Percentiles rank a stretch among this genome's conserved stretches.
These are phyloP conservation scores for Drosophila pegasa DNA, from an alignment of 2,888 invertebrate genomes.

Conservation along the genomic window DNA sequence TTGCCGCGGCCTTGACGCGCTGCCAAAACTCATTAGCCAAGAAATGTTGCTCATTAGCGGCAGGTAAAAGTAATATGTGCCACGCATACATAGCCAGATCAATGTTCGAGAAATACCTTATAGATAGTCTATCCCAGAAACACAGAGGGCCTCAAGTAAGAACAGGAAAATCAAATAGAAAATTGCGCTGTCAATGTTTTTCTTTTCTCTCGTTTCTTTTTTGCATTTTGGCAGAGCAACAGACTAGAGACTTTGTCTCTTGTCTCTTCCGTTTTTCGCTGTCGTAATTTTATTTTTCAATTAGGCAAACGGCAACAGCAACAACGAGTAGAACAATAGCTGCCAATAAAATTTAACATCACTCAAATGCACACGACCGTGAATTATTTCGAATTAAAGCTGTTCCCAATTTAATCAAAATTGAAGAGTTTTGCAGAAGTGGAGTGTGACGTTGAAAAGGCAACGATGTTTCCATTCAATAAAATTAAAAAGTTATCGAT, in stretches of 20 bases:
- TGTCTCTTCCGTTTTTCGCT: slow-evolving; percentile 13
- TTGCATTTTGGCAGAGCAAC: slow-evolving; percentile 38
- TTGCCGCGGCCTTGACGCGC: slow-evolving; percentile 54
- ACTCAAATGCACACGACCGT: slow-evolving; percentile 19
- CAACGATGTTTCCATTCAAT: background rate
- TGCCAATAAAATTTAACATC: slow-evolving; percentile 12
- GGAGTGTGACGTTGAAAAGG: background rate
- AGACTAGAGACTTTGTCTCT: slow-evolving; percentile 7
- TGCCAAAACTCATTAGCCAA: slow-evolving; percentile 60
- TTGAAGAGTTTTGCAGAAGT: background rate
- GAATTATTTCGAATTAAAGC: slow-evolving; percentile 8
- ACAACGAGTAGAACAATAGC: slow-evolving; percentile 10
- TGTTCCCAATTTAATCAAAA: background rate
- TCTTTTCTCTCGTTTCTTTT: background rate
- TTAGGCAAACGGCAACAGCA: slow-evolving; percentile 39
- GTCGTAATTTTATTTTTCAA: slow-evolving; percentile 56
- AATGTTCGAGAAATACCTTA: background rate
- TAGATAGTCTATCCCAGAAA: background rate
- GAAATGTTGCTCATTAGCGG: slow-evolving; percentile 15
- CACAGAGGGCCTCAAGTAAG: slow-evolving; percentile 24
- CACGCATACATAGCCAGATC: background rate
- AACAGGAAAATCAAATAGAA: slow-evolving; percentile 21
- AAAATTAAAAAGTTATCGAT: background rate
- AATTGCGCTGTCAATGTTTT: slow-evolving; percentile 26
- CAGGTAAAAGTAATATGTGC: slow-evolving; percentile 34